Evolutionary conservation across 2,888 invertebrate genomes (phyloP), one percentile per base, ranked within the genome.

Genomic region (Conops quadrifasciatus): DNA sequence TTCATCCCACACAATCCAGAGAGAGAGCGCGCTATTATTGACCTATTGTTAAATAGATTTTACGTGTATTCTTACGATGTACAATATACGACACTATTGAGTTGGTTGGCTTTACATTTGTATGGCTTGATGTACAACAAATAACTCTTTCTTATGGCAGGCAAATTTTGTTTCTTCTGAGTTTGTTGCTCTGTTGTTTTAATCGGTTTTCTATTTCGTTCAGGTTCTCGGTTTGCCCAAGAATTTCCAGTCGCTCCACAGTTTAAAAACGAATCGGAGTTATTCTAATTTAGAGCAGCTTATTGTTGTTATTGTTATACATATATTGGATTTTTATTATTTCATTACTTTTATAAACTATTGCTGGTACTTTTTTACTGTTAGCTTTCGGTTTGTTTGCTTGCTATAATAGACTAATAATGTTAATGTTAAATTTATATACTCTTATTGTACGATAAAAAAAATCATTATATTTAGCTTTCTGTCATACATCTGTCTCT

Each of bases 201-300:
- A 26, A n/a, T n/a, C n/a, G n/a, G 16, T 64, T 64, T 49, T 16
- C 7, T 66, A 28, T 66, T 68, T 68, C 24, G 68, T 45, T 66
- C 21, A 68, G 19, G 21, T 51, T 68, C 60, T 62, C 49, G 60
- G 62, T 62, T 68, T 62, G 36, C 62, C 60, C 51, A 62, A 13
- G 62, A 68, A 62, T 62, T 36, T 7, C n/a, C 60, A 60, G 67
- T 59, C 59, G 47, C 60, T 49, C 47, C 51, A 30, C 30, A 58
- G 60, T 62, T 49, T 60, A 49, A 53, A 36, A 67, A 30, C n/a
- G 47, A 62, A 47, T 62, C 49, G 68, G 68, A 68, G 68, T 51
- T 68, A 2, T 24, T 43, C 30, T 24, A 45, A n/a, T 45, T 58
- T 26, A 36, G n/a, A 21, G 21, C 28, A n/a, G 36, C 62, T 68